Conservation (phyloP, 1,140 invertebrate genomes). For the Calliphora vicina region DNA sequence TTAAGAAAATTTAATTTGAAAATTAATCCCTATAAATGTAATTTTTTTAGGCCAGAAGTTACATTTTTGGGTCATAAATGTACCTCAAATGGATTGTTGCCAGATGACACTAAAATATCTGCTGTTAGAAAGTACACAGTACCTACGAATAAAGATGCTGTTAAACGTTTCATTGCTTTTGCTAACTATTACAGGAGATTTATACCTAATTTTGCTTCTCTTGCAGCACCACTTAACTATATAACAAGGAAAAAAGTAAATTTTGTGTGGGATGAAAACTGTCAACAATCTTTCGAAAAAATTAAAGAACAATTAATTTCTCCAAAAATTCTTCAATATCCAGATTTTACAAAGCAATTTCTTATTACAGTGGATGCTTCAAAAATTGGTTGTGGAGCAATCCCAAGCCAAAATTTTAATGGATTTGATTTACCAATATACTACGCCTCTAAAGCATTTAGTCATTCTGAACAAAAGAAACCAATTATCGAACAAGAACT, state of each 20-base stretch:
- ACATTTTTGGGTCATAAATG: slow-evolving; percentile 45
- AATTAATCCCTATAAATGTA: slow-evolving; percentile 6
- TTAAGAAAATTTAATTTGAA: slow-evolving; percentile 23
- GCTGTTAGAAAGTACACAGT: slow-evolving; percentile 42
- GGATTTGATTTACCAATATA: neutral
- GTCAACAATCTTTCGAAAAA: slow-evolving; percentile 8
- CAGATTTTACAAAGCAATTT: slow-evolving; percentile 22
- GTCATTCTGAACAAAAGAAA: neutral
- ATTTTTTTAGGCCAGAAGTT: slow-evolving; percentile 40
- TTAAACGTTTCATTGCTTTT: slow-evolving; percentile 40
- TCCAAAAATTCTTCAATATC: slow-evolving; percentile 15
- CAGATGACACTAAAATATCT: slow-evolving; percentile 39
- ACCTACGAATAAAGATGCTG: slow-evolving; percentile 42
- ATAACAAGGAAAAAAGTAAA: neutral
- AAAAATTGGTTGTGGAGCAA: neutral
- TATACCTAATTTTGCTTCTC: slow-evolving; percentile 9
- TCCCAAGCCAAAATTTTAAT: neutral
- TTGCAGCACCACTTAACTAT: slow-evolving; percentile 1
- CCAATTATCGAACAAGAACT: neutral
- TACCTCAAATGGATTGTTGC: slow-evolving; percentile 1
- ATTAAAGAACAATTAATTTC: neutral
- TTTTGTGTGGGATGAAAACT: neutral
- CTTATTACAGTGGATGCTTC: slow-evolving; percentile 1
- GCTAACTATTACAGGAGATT: slow-evolving; percentile 24
- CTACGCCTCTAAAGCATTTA: neutral